Percentiles rank a stretch among this genome's conserved stretches.
phyloP scores from a whole-genome alignment of 1,140 invertebrate genomes.

The Drosophila kikkawai region DNA sequence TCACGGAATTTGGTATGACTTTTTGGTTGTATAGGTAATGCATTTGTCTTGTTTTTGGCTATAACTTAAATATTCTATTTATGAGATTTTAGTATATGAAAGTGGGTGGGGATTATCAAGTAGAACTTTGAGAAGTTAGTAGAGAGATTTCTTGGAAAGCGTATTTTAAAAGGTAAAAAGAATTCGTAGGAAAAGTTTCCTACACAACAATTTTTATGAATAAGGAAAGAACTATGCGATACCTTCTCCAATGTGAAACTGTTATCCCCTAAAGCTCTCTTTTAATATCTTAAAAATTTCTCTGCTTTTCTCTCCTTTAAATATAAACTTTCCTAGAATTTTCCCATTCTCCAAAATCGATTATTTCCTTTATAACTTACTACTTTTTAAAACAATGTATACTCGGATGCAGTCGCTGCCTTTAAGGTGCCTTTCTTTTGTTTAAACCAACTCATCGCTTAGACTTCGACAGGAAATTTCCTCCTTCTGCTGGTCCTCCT shows the following conservation, averaged over 20 bases:
- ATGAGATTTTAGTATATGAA: background rate
- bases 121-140: background rate
- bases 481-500: background rate
- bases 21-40: conserved; percentile 7
- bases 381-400: conserved; percentile 31
- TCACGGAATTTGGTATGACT: conserved; percentile 17
- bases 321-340: too few species aligned
- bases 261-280: background rate
- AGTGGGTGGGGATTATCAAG: too few species aligned
- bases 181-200: too few species aligned
- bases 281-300: background rate
- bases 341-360: background rate
- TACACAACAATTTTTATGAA: too few species aligned
- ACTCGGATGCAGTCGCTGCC: background rate
- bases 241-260: background rate
- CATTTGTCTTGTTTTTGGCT: conserved; percentile 8
- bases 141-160: too few species aligned
- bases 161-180: background rate
- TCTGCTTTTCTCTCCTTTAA: background rate
- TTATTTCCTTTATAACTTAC: conserved; percentile 16
- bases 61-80: conserved; percentile 10
- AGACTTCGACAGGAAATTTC: conserved; percentile 7
- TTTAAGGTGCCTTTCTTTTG: conserved; percentile 13
- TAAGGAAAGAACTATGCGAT: background rate
- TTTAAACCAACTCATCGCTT: conserved; percentile 3